Evolutionary conservation across 1,140 invertebrate species (phyloP), one percentile per base, ranked within the genome.

Genomic region (Asbolus verrucosus): DNA sequence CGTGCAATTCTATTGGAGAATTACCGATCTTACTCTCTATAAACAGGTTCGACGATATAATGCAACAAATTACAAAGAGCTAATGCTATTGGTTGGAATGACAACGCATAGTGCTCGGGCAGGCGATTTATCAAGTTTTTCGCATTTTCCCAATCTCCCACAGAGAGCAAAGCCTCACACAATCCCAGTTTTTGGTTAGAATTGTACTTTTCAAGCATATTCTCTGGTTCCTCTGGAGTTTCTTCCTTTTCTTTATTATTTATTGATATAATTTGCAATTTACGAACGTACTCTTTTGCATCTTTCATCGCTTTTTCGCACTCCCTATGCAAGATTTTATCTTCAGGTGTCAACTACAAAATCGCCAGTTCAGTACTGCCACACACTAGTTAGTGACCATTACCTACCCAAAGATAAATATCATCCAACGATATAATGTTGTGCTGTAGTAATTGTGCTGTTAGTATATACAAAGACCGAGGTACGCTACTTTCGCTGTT

Each of bases 131-230:
- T 90, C 30, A 99, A 84, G 50, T 86, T 85, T 62, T 90, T 84
- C 5, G 94, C 95, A 77, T 92, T 91, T 6, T 90, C 86, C 96
- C 96, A 98, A 74, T 94, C 94, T 13, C 94, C 96, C 70, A 98
- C 88, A 74, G 90, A 87, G 2, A 98, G 80, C 2, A 98, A 81
- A 0, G 95, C 95, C 81, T 97, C 93, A 79, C 93, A 92, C 2
- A 99, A 83, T 31, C 94, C 92, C 75, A 98, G 89, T 81, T 99
- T 98, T 82, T 99, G 97, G 84, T 99, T 98, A 65, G 82, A 85
- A 78, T 86, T 83, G 78, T 91, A 91, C 77, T 92, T 90, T 76
- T 89, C 87, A 75, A 88, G 84, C 60, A 84, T 70, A 77, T 84
- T 87, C 74, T 94, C 92, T 73, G 89, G 89, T 75, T 92, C 90